Evolutionary conservation across 30 jellyfish, hydroid and myxozoan species (phyloP).

Genomic region (Cassiopea xamachana): DNA sequence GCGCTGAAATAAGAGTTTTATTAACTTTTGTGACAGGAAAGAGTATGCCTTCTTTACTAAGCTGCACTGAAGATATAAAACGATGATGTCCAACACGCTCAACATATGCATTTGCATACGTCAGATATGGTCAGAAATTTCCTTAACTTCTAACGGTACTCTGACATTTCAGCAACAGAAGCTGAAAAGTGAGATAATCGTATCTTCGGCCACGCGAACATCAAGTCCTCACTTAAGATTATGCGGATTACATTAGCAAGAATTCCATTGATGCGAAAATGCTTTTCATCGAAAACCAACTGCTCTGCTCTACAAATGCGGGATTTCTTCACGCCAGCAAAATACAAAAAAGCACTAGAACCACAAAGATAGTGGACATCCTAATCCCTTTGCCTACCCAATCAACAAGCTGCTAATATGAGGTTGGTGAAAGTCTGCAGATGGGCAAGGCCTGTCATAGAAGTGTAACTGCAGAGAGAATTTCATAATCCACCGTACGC

Average conservation of each 20-base stretch:
- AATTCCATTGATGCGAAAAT: constrained; percentile 8
- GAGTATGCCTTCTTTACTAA: too few species aligned
- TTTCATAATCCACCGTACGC: neutral
- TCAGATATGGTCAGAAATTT: too few species aligned
- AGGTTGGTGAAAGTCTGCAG: neutral
- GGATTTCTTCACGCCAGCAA: constrained; percentile 20
- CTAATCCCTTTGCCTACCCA: constrained; percentile 17
- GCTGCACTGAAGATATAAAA: too few species aligned
- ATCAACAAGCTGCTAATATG: neutral
- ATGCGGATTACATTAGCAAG: constrained; percentile 6
- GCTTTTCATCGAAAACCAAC: constrained; percentile 8
- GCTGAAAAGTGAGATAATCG: constrained; percentile 5
- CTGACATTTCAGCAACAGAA: neutral
- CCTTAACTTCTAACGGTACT: neutral
- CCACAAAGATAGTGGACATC: constrained; percentile 41
- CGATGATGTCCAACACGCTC: too few species aligned
- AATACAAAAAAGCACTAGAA: constrained; percentile 10
- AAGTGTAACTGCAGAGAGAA: neutral
- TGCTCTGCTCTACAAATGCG: constrained; percentile 31
- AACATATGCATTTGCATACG: too few species aligned
- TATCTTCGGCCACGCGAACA: constrained; percentile 32
- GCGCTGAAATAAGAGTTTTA: too few species aligned
- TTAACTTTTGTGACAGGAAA: too few species aligned
- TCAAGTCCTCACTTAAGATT: neutral
- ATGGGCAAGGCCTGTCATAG: neutral